Conservation (phyloP, 2,888 invertebrate species). For the Meiosimyza decipiens region DNA sequence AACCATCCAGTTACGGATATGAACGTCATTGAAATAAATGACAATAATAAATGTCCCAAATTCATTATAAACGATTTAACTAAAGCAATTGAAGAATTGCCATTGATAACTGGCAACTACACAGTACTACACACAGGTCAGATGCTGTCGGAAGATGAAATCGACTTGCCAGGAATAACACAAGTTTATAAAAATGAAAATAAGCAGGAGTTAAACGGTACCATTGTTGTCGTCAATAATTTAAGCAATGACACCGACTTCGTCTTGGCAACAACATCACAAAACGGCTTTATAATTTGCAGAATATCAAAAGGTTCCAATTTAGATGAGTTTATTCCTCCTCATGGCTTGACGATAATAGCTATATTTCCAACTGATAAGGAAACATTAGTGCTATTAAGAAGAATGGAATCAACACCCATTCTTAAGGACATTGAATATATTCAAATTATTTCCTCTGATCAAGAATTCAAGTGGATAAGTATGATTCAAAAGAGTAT, state of each 20-base stretch:
- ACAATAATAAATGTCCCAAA: slow-evolving; percentile 63
- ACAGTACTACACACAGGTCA: slow-evolving; percentile 58
- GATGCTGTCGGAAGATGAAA: background rate
- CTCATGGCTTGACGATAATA: background rate
- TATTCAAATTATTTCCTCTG: slow-evolving; percentile 47
- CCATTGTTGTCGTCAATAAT: background rate
- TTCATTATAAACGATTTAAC: slow-evolving; percentile 68
- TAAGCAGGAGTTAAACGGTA: background rate
- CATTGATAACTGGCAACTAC: slow-evolving; percentile 74
- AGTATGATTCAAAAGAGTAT: slow-evolving; percentile 43
- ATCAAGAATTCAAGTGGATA: slow-evolving; percentile 50
- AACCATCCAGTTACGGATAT: slow-evolving; percentile 73
- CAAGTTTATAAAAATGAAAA: background rate
- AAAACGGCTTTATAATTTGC: background rate
- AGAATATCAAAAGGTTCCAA: background rate
- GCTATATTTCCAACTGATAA: background rate
- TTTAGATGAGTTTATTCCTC: background rate
- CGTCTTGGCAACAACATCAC: background rate
- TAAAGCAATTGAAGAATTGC: slow-evolving; percentile 73
- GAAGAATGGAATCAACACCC: background rate
- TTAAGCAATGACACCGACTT: background rate
- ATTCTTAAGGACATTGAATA: slow-evolving; percentile 31
- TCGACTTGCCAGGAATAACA: background rate
- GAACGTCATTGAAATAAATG: slow-evolving; percentile 70
- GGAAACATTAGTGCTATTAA: background rate